phyloP scores from a whole-genome alignment of 1,140 invertebrate genomes.

The Grapholita molesta region DNA sequence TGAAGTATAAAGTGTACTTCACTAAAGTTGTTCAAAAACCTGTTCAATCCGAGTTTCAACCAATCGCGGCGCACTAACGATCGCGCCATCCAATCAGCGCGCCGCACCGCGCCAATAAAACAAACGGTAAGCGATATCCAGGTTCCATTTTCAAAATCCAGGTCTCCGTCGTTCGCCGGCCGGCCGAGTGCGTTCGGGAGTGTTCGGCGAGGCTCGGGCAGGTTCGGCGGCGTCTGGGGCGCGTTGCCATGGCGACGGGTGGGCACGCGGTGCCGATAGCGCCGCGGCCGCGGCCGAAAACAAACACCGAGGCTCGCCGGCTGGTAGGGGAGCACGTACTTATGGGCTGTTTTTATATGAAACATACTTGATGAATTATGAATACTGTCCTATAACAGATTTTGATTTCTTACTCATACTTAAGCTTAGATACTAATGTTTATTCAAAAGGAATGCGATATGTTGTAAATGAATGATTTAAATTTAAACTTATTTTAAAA shows the following conservation, averaged over 20 bases:
- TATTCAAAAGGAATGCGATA: too few species aligned
- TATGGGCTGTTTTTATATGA: background rate
- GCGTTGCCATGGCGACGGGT: conserved; percentile 63
- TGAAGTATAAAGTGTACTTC: background rate
- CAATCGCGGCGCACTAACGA: background rate
- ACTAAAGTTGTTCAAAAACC: background rate
- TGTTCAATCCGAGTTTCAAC: background rate
- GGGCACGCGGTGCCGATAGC: conserved; percentile 49
- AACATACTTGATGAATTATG: background rate
- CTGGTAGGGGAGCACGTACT: conserved; percentile 9
- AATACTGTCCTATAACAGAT: background rate
- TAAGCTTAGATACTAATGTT: too few species aligned
- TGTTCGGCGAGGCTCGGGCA: conserved; percentile 38
- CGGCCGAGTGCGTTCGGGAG: conserved; percentile 36
- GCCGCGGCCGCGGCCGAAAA: conserved; percentile 58
- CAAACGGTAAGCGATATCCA: background rate
- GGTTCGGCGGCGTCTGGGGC: conserved; percentile 56
- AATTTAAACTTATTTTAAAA: too few species aligned
- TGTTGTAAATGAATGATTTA: too few species aligned
- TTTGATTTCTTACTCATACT: background rate
- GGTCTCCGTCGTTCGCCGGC: conserved; percentile 34
- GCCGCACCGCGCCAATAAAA: background rate
- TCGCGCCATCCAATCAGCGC: background rate
- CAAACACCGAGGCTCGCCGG: conserved; percentile 56
- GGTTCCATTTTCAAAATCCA: conserved; percentile 37